A percentile compares a stretch with the other conserved stretches of the same genome.
phyloP scores from a whole-genome alignment of 2,113 vertebrate genomes.

The Cyprinus carpio region DNA sequence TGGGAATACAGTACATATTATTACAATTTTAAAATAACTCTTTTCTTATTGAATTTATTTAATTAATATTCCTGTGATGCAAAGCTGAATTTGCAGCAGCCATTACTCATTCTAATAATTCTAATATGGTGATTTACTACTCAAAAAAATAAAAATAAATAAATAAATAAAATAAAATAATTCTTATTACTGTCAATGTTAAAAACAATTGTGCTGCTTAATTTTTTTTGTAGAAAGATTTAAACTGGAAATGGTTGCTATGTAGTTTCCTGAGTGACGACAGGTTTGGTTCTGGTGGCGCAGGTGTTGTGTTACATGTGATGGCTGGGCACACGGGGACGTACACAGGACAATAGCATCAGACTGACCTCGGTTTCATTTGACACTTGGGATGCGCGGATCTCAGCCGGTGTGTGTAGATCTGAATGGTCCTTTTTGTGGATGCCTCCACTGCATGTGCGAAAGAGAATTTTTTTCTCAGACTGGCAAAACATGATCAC shows the following conservation, averaged over 20 bases:
- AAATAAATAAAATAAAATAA: too few species aligned
- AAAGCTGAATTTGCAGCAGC: not conserved
- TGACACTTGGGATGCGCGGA: conserved; percentile 34
- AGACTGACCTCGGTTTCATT: conserved; percentile 17
- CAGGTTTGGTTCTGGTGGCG: conserved; percentile 3
- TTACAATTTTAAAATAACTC: too few species aligned
- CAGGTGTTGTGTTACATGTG: conserved; percentile 26
- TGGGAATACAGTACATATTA: too few species aligned
- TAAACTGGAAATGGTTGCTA: not conserved
- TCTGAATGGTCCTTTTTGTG: conserved; percentile 16
- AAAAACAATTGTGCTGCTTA: not conserved
- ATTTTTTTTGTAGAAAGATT: not conserved
- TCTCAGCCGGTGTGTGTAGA: not conserved
- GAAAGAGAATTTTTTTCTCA: not conserved
- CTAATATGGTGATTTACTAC: not conserved
- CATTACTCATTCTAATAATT: not conserved
- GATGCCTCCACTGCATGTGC: not conserved
- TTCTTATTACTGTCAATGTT: not conserved
- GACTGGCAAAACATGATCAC: not conserved
- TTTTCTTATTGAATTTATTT: too few species aligned
- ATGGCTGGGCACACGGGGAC: conserved; percentile 19
- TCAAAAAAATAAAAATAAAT: too few species aligned
- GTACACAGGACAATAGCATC: conserved; percentile 28
- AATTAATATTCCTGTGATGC: too few species aligned
- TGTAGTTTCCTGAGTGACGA: conserved; percentile 26